Evolutionary conservation across 2,797 vertebrate genomes (phyloP).

Genomic region (Bradypodion ventrale): DNA sequence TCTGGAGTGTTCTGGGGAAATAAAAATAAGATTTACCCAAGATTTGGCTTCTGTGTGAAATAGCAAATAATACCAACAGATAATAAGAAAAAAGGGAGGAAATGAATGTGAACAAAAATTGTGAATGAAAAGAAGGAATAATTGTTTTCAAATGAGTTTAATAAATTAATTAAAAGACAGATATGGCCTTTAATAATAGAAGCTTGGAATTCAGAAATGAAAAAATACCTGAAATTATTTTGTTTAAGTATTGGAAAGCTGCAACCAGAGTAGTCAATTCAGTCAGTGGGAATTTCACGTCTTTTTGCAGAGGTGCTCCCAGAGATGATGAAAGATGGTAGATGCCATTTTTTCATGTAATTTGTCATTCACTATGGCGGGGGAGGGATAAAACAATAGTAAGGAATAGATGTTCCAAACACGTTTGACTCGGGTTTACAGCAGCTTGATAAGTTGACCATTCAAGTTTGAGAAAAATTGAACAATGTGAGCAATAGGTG

Average conservation of each 20-base stretch:
- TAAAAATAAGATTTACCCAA: no score
- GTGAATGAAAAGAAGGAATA: neutral
- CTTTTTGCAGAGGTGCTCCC: no score
- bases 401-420: no score
- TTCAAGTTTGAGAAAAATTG: neutral
- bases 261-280: no score
- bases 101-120: neutral
- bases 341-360: no score
- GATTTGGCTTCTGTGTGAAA: neutral
- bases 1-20: neutral
- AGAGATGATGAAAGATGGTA: no score
- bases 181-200: neutral
- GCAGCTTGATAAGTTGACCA: neutral
- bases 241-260: no score
- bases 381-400: no score
- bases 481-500: neutral
- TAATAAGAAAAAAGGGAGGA: neutral
- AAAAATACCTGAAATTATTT: neutral
- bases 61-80: neutral
- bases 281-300: no score
- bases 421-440: neutral
- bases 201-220: neutral
- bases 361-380: no score
- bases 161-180: neutral
- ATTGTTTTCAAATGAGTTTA: neutral